These are phyloP conservation scores for Craniophora ligustri DNA, from an alignment of 2,888 invertebrate species.

Conservation along the genomic window DNA sequence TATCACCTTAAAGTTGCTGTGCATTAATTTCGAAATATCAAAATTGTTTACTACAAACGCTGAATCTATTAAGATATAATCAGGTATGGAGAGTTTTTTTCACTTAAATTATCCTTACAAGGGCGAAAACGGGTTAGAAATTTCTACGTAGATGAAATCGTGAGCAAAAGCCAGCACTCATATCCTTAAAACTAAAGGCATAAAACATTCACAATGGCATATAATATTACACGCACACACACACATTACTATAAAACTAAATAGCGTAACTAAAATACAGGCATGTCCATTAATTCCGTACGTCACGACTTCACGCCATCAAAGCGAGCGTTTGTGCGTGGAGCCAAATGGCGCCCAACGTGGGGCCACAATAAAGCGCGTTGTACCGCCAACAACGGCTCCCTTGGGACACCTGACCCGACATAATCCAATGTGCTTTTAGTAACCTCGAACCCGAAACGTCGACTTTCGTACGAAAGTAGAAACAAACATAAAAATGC, in stretches of 20 bases:
- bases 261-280: conserved; percentile 7
- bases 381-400: conserved; percentile 34
- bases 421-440: conserved; percentile 51
- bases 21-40: no score
- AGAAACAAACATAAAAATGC: conserved; percentile 16
- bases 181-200: conserved; percentile 19
- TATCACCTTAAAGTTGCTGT: no score
- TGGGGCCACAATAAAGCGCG: conserved; percentile 43
- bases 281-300: conserved; percentile 21
- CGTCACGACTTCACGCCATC: conserved; percentile 29
- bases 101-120: no score
- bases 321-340: conserved; percentile 33
- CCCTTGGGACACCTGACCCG: conserved; percentile 49
- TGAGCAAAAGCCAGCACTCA: no score
- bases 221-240: conserved; percentile 9
- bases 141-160: no score
- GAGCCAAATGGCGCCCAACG: conserved; percentile 40
- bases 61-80: no score
- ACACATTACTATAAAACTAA: conserved; percentile 20
- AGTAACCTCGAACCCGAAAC: conserved; percentile 21
- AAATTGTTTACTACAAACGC: no score
- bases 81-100: no score
- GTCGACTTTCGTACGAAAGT: conserved; percentile 14
- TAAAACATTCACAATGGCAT: conserved; percentile 1
- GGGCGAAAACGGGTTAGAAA: no score